Evolutionary conservation across 2,797 vertebrate species (phyloP).

Genomic region (Molothrus aeneus): DNA sequence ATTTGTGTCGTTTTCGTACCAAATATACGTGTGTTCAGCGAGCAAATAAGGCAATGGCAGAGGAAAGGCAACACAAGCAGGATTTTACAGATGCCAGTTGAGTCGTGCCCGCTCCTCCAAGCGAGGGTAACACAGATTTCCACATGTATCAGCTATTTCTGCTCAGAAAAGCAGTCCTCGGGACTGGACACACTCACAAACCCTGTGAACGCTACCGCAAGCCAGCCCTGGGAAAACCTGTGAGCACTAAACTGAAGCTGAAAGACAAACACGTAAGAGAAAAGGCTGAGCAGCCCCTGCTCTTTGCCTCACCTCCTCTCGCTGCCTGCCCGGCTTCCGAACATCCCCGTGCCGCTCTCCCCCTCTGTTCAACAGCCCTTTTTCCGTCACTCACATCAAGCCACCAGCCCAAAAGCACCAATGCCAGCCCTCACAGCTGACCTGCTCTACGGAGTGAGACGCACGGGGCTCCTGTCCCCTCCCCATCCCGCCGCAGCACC

Average conservation of each 20-base stretch:
- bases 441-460: accelerated
- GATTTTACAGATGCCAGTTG: background rate
- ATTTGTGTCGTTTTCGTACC: slow-evolving; percentile 14
- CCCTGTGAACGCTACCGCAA: background rate
- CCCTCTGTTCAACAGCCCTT: background rate
- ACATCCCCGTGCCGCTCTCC: background rate
- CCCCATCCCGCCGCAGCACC: background rate
- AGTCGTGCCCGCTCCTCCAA: background rate
- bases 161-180: background rate
- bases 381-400: background rate
- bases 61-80: background rate
- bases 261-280: background rate
- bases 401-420: background rate
- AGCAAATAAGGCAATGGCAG: slow-evolving; percentile 46
- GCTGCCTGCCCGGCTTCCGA: background rate
- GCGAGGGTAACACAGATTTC: background rate
- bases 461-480: background rate
- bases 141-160: background rate
- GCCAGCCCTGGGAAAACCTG: background rate
- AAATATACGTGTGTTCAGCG: background rate
- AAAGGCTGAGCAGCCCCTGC: background rate
- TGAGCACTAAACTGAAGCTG: background rate
- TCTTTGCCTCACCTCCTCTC: background rate
- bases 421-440: background rate
- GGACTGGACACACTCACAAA: background rate